Conservation (phyloP, 2,797 vertebrate species). For the Falco concolor region DNA sequence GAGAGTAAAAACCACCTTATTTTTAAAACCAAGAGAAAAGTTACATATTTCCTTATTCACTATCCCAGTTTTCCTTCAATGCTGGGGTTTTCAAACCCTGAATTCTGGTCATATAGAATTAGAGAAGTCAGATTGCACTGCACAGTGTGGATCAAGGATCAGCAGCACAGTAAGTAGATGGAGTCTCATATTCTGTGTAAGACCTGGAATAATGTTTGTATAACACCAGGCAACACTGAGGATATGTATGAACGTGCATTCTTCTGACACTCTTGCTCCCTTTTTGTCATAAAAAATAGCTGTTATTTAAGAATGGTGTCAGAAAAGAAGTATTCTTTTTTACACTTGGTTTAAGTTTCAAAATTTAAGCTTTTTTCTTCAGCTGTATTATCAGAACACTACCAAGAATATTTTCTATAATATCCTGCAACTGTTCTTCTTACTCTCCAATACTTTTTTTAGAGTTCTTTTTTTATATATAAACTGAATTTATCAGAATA, state of each 20-base stretch:
- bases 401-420: background rate
- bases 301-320: background rate
- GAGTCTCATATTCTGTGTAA: background rate
- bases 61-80: background rate
- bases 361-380: background rate
- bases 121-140: background rate
- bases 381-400: background rate
- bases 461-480: background rate
- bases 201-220: background rate
- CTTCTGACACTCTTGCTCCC: background rate
- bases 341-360: background rate
- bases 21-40: background rate
- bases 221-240: background rate
- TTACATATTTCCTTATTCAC: background rate
- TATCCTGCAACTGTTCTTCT: background rate
- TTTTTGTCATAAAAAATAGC: background rate
- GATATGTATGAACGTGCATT: background rate
- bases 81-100: background rate
- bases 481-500: background rate
- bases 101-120: background rate
- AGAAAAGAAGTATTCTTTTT: background rate
- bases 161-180: background rate
- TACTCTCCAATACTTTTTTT: background rate
- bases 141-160: background rate
- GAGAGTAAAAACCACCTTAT: background rate